Evolutionary conservation across 2,888 invertebrate species (phyloP).

Genomic region (Amphimallon solstitiale): DNA sequence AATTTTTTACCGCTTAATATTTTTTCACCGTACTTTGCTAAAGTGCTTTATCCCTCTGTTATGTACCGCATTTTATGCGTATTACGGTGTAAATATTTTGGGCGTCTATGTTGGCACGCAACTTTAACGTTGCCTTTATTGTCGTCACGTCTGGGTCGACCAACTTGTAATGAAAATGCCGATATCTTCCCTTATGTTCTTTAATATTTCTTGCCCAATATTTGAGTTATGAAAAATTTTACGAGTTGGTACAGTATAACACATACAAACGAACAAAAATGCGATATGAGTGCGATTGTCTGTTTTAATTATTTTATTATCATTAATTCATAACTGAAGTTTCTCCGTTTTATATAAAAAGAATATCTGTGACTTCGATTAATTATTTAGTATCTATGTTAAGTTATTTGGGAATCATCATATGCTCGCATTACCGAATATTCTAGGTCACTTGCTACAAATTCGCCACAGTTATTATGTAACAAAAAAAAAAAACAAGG

Average conservation of each 20-base stretch:
- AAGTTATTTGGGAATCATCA: too few relatives aligned
- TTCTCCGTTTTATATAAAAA: too few relatives aligned
- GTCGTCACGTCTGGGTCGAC: conserved; percentile 14
- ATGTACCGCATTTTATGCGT: conserved; percentile 25
- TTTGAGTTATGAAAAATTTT: conserved; percentile 17
- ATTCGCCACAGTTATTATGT: too few relatives aligned
- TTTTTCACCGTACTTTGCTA: conserved; percentile 7
- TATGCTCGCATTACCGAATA: too few relatives aligned
- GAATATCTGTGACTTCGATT: too few relatives aligned
- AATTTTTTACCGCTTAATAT: conserved; percentile 19
- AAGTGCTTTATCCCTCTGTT: conserved; percentile 13
- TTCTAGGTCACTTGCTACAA: too few relatives aligned
- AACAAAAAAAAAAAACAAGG: too few relatives aligned
- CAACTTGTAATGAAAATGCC: conserved; percentile 26
- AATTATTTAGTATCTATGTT: too few relatives aligned
- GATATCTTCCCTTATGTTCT: conserved; percentile 8
- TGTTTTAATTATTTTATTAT: too few relatives aligned
- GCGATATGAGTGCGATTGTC: too few relatives aligned
- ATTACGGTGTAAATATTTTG: conserved; percentile 26
- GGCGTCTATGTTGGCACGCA: conserved; percentile 19
- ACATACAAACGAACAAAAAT: too few relatives aligned
- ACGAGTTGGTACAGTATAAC: background rate
- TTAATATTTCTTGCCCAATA: conserved; percentile 8
- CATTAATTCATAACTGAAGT: too few relatives aligned
- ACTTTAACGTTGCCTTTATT: conserved; percentile 8